These are phyloP conservation scores for Drosophila jambulina DNA, from an alignment of 1,140 invertebrate species.

Conservation along the genomic window DNA sequence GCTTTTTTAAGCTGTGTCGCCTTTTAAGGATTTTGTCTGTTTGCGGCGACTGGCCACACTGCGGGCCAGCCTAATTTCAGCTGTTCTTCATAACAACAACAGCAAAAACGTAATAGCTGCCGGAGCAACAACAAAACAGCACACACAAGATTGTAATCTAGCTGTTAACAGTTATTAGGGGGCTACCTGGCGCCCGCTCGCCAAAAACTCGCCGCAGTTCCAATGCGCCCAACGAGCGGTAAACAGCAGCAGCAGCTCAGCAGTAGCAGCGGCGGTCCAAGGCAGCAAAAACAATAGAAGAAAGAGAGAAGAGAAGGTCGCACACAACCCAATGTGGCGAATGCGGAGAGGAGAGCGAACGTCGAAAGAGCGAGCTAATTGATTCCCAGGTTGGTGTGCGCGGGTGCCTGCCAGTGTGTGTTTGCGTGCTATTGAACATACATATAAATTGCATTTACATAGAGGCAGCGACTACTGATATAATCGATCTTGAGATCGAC, in stretches of 20 bases:
- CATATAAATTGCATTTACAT: conserved; percentile 32
- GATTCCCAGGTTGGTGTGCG: conserved; percentile 38
- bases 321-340: conserved; percentile 1
- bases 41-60: conserved; percentile 6
- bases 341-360: conserved; percentile 7
- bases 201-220: conserved; percentile 13
- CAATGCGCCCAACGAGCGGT: conserved; percentile 35
- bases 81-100: conserved; percentile 29
- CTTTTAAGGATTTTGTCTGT: neutral
- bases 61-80: conserved; percentile 12
- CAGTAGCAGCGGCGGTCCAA: conserved; percentile 15
- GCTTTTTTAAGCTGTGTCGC: neutral
- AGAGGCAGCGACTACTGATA: conserved; percentile 29
- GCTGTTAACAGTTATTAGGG: conserved; percentile 14
- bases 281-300: conserved; percentile 17
- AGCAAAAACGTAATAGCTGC: neutral
- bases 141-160: conserved; percentile 15
- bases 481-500: conserved; percentile 36
- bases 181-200: conserved; percentile 17
- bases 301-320: conserved; percentile 30
- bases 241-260: conserved; percentile 23
- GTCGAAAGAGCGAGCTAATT: conserved; percentile 30
- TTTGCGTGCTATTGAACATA: conserved; percentile 16
- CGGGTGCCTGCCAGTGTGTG: conserved; percentile 10
- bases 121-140: conserved; percentile 11